Evolutionary conservation across 2,797 vertebrate species (phyloP), one percentile per base, ranked within the genome.

Genomic region (Poeciliopsis paucimaculata): DNA sequence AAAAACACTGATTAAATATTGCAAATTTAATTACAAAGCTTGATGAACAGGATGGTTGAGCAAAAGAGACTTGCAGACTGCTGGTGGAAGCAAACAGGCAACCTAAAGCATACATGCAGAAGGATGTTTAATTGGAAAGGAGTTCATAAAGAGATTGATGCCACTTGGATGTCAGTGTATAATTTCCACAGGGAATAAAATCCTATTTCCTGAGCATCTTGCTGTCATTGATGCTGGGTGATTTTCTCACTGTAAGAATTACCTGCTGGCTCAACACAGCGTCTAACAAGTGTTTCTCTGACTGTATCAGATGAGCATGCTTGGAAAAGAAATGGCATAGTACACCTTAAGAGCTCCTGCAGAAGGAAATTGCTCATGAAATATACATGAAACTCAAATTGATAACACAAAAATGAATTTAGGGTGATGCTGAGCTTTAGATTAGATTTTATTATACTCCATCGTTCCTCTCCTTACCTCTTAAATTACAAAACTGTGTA

Each of bases 1-100:
- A 83, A 81, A 87, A 70, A 45, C 16, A 5, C 53, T 90, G 55
- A 90, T 86, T 90, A 86, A 86, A 83, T 77, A 86, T 82, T 55
- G 62, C 45, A 76, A 83, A 84, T 87, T 83, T 72, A 86, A 86
- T 89, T 81, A 85, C 28, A 75, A 71, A 82, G 28, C 41, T 72
- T 79, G 76, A 87, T 84, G 66, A 82, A 73, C 72, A 81, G 64
- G 76, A 71, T 84, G 66, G 82, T 75, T 73, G 85, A 86, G 28
- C 73, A 60, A 78, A 77, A 82, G 53, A 80, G 64, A 85, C 13
- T 36, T 46, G 34, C 16, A 53, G 39, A 26, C 13, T 39, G 57
- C 75, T 72, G 62, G 72, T 36, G 51, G 68, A 78, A 72, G 62
- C 60, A 57, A 83, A 73, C 10, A 77, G 8, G 75, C 72, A 75